Percentiles rank a stretch among this genome's conserved stretches.
phyloP scores from a whole-genome alignment of 2,797 vertebrate species.

The Tapirus indicus region DNA sequence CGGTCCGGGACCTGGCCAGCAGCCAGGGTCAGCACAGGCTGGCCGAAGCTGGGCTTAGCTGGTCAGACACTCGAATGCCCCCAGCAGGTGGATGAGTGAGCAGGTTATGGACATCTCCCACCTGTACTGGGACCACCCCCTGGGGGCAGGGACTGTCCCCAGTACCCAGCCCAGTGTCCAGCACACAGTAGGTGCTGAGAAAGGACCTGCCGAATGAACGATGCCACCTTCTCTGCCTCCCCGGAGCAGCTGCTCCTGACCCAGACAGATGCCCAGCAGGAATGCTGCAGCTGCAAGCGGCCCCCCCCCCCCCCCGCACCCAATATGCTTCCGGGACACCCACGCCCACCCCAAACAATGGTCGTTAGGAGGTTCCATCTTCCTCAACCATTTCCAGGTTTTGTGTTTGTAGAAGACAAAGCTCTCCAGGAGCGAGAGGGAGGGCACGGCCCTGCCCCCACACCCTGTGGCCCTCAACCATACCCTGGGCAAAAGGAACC shows the following conservation, averaged over 20 bases:
- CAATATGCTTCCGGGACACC: slow-evolving; percentile 64
- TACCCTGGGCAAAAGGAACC: background rate
- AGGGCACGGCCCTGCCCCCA: background rate
- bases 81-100: background rate
- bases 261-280: background rate
- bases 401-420: slow-evolving; percentile 79
- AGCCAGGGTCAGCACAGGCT: background rate
- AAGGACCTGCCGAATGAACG: background rate
- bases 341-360: slow-evolving; percentile 73
- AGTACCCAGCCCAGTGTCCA: background rate
- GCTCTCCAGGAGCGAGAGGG: background rate
- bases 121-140: slow-evolving; percentile 49
- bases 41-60: background rate
- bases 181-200: background rate
- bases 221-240: background rate
- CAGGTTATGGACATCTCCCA: background rate
- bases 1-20: background rate
- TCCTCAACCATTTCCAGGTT: slow-evolving; percentile 80
- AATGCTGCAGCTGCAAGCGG: background rate
- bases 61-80: background rate
- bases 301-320: background rate
- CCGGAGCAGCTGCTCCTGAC: background rate
- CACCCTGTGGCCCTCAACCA: background rate
- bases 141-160: background rate
- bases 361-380: slow-evolving; percentile 63